Evolutionary conservation across 1,140 invertebrate species (phyloP), one percentile per base, ranked within the genome.

Genomic region (Ceratina australensis): DNA sequence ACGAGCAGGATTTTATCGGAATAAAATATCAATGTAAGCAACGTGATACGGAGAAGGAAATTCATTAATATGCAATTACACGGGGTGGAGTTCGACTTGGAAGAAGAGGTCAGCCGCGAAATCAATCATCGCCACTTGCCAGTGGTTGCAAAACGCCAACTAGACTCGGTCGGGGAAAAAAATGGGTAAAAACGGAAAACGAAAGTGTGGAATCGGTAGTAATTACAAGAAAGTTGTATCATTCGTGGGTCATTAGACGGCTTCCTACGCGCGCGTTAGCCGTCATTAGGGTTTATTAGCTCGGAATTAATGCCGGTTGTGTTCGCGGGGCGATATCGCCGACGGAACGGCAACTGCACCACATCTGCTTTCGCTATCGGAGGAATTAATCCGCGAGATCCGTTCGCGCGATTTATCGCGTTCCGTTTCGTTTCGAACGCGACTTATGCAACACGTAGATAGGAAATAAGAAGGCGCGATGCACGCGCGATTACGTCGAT

Each of bases 261-360:
- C n/a, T 64, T 65, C 64, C 64, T 78, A 78, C 64, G 59, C 64
- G 47, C 47, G n/a, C 64, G 47, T 82, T 81, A 59, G 64, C 16
- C 64, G 63, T 80, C 69, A 64, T 82, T 78, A 77, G 72, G 68
- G 73, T 81, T 82, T 77, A 66, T 79, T 66, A 67, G 67, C 56
- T 77, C 52, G 68, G 33, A 77, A 80, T 80, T 82, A 82, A 81
- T 72, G 64, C 52, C 47, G 56, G 66, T 3, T 71, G 42, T 67
- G 63, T 57, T 69, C 47, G 63, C 33, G 64, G 72, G 72, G n/a
- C n/a, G 47, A 42, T 28, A 82, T 80, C 69, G 57, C 24, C 13
- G 61, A 61, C 61, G 20, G 61, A 71, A 82, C 54, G 72, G 33
- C 33, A 76, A 76, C 60, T 54, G 65, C n/a, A 63, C 81, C 64